phyloP scores from a whole-genome alignment of 1,140 invertebrate genomes.

The Drosophila miranda region DNA sequence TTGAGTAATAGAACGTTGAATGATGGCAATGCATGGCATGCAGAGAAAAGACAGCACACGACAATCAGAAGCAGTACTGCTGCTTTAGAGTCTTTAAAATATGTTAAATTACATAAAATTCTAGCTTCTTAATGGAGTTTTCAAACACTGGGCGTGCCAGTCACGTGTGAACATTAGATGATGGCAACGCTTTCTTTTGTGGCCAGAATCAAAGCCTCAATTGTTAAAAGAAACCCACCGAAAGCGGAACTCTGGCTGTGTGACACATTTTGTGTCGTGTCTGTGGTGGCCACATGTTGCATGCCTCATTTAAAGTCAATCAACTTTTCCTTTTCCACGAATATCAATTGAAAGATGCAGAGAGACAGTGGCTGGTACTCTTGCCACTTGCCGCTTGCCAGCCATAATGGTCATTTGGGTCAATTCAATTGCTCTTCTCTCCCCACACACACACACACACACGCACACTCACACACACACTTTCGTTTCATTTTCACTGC shows the following conservation, averaged over 20 bases:
- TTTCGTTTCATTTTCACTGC: slow-evolving; percentile 38
- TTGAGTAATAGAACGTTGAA: too few relatives aligned
- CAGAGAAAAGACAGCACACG: too few relatives aligned
- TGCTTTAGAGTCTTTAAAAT: too few relatives aligned
- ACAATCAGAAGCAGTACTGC: too few relatives aligned
- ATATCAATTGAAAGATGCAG: slow-evolving; percentile 48
- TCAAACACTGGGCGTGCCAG: neutral
- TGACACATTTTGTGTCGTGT: slow-evolving; percentile 50
- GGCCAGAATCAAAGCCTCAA: neutral
- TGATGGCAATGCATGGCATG: too few relatives aligned
- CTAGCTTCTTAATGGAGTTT: too few relatives aligned
- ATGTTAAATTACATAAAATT: too few relatives aligned
- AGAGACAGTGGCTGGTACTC: slow-evolving; percentile 22
- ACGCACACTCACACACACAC: slow-evolving; percentile 35
- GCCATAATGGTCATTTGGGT: slow-evolving; percentile 76
- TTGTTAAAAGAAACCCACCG: slow-evolving; percentile 18
- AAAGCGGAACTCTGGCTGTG: slow-evolving; percentile 53
- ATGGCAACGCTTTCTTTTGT: too few relatives aligned
- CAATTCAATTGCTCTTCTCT: slow-evolving; percentile 70
- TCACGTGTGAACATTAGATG: too few relatives aligned
- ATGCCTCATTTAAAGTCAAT: slow-evolving; percentile 70
- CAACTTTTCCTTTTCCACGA: slow-evolving; percentile 75
- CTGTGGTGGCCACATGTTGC: slow-evolving; percentile 8
- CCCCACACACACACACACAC: slow-evolving; percentile 52
- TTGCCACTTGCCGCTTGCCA: slow-evolving; percentile 17